Percentiles rank a stretch among this genome's conserved stretches.
Evolutionary conservation across 2,113 vertebrate genomes (phyloP).

Genomic region (Mystacornis crossleyi): DNA sequence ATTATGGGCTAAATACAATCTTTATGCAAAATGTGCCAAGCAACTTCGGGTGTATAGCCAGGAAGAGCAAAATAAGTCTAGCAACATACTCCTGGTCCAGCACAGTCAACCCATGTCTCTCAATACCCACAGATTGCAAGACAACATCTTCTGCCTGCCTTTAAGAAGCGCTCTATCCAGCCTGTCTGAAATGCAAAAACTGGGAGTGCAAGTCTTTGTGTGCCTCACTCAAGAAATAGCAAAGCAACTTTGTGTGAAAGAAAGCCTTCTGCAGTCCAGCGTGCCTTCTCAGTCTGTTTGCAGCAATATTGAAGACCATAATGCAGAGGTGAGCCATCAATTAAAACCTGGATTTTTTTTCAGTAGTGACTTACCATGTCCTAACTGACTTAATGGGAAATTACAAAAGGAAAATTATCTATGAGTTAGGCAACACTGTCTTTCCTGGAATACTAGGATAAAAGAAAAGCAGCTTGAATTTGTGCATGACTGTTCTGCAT

Average conservation of each 20-base stretch:
- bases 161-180: neutral
- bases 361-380: conserved; percentile 22
- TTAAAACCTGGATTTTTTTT: conserved; percentile 57
- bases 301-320: conserved; percentile 47
- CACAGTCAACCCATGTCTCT: neutral
- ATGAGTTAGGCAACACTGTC: neutral
- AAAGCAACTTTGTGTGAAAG: neutral
- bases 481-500: neutral
- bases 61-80: conserved; percentile 20
- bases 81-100: neutral
- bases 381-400: conserved; percentile 26
- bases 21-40: conserved; percentile 24
- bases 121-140: neutral
- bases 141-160: neutral
- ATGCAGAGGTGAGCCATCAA: conserved; percentile 18
- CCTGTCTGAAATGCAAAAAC: neutral
- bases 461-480: neutral
- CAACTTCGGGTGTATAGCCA: neutral
- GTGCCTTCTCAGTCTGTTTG: conserved; percentile 56
- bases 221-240: conserved; percentile 10
- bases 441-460: neutral
- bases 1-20: conserved; percentile 3
- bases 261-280: conserved; percentile 1
- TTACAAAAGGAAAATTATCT: conserved; percentile 20
- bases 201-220: neutral